Evolutionary conservation across 2,797 vertebrate genomes (phyloP).

Genomic region (Scleropages formosus): DNA sequence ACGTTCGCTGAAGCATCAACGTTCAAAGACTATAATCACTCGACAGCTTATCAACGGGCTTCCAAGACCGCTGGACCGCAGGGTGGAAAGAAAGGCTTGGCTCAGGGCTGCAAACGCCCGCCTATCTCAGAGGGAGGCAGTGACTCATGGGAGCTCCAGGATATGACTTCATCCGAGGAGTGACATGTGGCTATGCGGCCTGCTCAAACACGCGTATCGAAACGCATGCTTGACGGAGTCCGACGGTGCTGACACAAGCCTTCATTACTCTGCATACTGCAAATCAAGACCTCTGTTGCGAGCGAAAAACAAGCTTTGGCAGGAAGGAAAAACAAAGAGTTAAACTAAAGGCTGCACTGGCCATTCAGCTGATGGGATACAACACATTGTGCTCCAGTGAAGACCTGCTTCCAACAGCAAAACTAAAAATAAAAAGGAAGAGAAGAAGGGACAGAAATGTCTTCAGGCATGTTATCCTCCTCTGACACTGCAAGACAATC

Average conservation of each 20-base stretch:
- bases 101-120: too few relatives aligned
- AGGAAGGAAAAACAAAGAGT: background rate
- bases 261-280: background rate
- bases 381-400: background rate
- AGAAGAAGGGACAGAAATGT: background rate
- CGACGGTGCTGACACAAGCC: background rate
- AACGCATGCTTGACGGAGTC: slow-evolving; percentile 26
- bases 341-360: background rate
- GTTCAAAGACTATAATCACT: too few relatives aligned
- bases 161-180: slow-evolving; percentile 44
- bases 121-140: slow-evolving; percentile 29
- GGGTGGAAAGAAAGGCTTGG: too few relatives aligned
- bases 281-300: background rate
- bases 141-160: slow-evolving; percentile 32
- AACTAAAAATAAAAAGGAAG: too few relatives aligned
- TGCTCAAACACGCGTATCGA: slow-evolving; percentile 40
- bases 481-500: background rate
- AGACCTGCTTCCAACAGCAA: too few relatives aligned
- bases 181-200: slow-evolving; percentile 34
- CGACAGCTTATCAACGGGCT: too few relatives aligned
- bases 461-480: background rate
- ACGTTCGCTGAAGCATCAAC: too few relatives aligned
- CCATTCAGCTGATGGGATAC: too few relatives aligned
- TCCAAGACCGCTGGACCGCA: too few relatives aligned
- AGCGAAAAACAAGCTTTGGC: background rate